Evolutionary conservation across 2,113 vertebrate species (phyloP), one percentile per base, ranked within the genome.

Genomic region (Connochaetes taurinus): DNA sequence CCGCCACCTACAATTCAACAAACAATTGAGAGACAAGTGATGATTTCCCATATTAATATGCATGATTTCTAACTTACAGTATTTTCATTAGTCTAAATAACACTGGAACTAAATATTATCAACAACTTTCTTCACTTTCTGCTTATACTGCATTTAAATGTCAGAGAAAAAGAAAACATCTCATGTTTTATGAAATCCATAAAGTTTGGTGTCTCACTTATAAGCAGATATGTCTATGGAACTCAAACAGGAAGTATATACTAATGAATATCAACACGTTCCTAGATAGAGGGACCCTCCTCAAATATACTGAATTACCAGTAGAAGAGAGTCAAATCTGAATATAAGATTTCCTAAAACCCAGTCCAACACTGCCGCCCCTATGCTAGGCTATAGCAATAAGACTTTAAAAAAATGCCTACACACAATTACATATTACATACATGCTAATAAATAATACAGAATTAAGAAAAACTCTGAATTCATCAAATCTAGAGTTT

Each of bases 1-100:
- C 97, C 92, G 98, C 98, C 36, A 98, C 98, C 99, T 99, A 86
- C 9, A 97, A 93, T 81, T 94, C 36, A 92, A 96, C 36, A 93
- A 93, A 64, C 27, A 98, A 87, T 64, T 71, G 52, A 93, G 74
- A 93, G n/a, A 33, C 23, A 71, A 80, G 36, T 64, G 14, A 33
- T 21, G 25, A 78, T 91, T 85, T 71, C 43, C 40, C 25, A 27
- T 16, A 53, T 88, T 88, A n/a, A 43, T 52, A 45, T 2, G 29
- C 29, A 60, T 10, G 13, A n/a, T 67, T 57, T 67, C n/a, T 64
- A 33, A 57, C 3, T 29, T 76, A 25, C 0, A 84, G n/a, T 45
- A 80, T 91, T 62, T 50, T 78, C 82, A 90, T 60, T 83, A 50
- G 40, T 52, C 64, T 84, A 23, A 74, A n/a, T 33, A 92, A 67